Conservation (phyloP, 2,113 vertebrate species). For the Phainopepla nitens region DNA sequence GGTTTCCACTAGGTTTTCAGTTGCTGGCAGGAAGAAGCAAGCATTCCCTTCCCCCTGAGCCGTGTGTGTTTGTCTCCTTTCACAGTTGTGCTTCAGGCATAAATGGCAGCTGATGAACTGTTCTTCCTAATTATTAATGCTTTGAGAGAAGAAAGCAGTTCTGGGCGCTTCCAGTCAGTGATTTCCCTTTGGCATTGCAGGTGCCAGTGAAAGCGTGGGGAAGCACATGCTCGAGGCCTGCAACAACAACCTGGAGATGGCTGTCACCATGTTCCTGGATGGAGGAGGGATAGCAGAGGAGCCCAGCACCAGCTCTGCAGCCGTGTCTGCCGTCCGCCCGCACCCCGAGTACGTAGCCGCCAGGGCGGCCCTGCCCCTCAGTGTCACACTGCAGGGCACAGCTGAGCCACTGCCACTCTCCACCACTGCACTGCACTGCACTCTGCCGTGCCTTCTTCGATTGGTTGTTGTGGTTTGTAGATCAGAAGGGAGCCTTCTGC, state of each 20-base stretch:
- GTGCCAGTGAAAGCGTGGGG: constrained; percentile 94
- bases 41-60: neutral
- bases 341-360: constrained; percentile 81
- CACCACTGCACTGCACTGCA: accelerated
- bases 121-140: neutral
- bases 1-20: neutral
- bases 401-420: neutral
- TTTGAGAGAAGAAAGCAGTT: neutral
- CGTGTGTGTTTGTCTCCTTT: neutral
- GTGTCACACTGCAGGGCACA: neutral
- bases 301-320: constrained; percentile 93
- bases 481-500: neutral
- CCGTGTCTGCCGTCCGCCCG: constrained; percentile 82
- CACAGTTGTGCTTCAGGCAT: neutral
- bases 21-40: no score
- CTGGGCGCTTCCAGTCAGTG: neutral
- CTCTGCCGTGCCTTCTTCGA: neutral
- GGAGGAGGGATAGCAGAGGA: constrained; percentile 94
- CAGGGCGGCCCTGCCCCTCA: no score
- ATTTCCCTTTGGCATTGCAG: constrained; percentile 62
- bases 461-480: neutral
- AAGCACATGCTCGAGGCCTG: constrained; percentile 98
- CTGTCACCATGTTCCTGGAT: constrained; percentile 98
- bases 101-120: neutral
- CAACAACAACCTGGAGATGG: constrained; percentile 98